A percentile compares a stretch with the other conserved stretches of the same genome.
phyloP scores from a whole-genome alignment of 2,888 invertebrate species.

The Micropterix aruncella region DNA sequence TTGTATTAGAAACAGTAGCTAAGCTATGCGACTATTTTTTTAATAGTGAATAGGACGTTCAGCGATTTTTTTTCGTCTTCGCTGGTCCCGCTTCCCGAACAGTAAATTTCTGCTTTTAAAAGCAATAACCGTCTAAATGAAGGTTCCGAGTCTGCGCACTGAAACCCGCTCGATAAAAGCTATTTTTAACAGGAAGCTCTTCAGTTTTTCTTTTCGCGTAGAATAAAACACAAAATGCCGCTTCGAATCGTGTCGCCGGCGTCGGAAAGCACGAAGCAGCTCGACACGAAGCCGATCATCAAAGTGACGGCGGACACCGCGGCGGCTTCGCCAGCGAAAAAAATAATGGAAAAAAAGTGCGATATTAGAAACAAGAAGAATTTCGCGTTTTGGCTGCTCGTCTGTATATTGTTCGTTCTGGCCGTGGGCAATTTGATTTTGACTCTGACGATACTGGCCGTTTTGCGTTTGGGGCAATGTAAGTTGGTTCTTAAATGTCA shows the following conservation, averaged over 20 bases:
- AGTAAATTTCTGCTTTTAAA: no score
- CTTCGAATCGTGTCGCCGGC: constrained; percentile 27
- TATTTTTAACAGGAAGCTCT: no score
- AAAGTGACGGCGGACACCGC: constrained; percentile 20
- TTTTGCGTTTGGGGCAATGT: constrained; percentile 60
- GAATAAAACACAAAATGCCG: constrained; percentile 8
- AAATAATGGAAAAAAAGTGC: constrained; percentile 21
- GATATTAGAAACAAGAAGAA: constrained; percentile 39
- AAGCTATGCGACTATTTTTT: no score
- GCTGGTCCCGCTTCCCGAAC: no score
- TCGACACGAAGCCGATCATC: constrained; percentile 25
- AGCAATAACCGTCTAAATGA: no score
- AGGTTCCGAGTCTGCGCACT: no score
- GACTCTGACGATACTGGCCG: constrained; percentile 68
- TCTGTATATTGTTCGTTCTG: constrained; percentile 52
- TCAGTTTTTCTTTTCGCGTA: no score
- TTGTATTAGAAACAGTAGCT: no score
- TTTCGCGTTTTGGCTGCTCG: constrained; percentile 68
- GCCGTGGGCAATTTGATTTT: constrained; percentile 68
- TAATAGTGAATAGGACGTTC: no score
- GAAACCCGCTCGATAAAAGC: no score
- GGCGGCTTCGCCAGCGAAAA: constrained; percentile 33
- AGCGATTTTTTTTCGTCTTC: no score
- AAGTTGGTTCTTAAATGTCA: no score
- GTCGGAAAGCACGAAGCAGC: constrained; percentile 27